These are phyloP conservation scores for Pocillopora damicornis DNA, from an alignment of 64 coral and sea anemone species.

Conservation along the genomic window DNA sequence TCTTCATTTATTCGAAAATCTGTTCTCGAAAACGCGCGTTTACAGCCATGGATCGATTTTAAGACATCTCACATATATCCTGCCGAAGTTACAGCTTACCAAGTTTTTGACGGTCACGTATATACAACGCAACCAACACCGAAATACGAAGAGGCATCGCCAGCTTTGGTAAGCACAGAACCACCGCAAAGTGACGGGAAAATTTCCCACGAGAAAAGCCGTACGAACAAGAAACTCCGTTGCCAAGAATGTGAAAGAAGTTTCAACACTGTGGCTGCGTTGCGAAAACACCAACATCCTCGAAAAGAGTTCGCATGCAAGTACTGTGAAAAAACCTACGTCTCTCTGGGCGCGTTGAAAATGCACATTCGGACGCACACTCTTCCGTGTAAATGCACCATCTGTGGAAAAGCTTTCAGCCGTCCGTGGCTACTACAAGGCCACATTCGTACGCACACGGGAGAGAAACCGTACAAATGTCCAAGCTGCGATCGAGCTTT, in stretches of 20 bases:
- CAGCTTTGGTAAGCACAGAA: neutral
- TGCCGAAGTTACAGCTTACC: conserved; percentile 42
- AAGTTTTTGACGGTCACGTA: neutral
- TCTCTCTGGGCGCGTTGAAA: conserved; percentile 93
- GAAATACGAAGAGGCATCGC: conserved; percentile 6
- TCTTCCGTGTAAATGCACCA: conserved; percentile 89
- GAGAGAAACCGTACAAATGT: conserved; percentile 95
- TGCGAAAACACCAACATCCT: conserved; percentile 76
- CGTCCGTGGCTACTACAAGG: conserved; percentile 94
- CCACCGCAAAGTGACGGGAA: neutral
- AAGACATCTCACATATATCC: conserved; percentile 36
- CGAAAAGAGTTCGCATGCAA: conserved; percentile 95
- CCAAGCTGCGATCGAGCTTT: conserved; percentile 88
- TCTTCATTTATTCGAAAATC: neutral
- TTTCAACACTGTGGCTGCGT: conserved; percentile 53
- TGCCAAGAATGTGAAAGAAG: conserved; percentile 69
- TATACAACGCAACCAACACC: neutral
- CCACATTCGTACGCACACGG: conserved; percentile 94
- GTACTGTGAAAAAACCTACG: conserved; percentile 94
- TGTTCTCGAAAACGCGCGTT: conserved; percentile 8
- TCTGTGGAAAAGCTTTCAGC: conserved; percentile 98
- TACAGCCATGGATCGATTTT: conserved; percentile 45
- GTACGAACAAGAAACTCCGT: conserved; percentile 47
- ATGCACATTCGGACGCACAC: conserved; percentile 99
- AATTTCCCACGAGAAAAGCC: neutral